phyloP scores from a whole-genome alignment of 2,888 invertebrate species.

The Poecilus cupreus region DNA sequence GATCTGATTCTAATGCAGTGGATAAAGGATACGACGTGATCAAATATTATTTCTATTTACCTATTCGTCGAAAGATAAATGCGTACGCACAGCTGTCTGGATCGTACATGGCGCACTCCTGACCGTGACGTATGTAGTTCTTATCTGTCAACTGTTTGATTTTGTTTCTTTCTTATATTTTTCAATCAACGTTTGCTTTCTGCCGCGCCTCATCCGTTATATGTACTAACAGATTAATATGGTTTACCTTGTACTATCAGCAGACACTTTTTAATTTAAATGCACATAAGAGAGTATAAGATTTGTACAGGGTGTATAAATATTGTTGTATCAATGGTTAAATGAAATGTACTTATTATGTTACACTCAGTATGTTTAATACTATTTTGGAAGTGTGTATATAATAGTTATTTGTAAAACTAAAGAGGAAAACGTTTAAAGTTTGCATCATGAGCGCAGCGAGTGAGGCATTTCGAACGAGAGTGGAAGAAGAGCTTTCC shows the following conservation, averaged over 20 bases:
- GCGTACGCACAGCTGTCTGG: constrained; percentile 41
- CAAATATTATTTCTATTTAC: constrained; percentile 20
- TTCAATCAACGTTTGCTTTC: constrained; percentile 38
- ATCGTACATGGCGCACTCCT: constrained; percentile 3
- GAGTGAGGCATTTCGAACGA: too few species aligned
- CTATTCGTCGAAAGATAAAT: constrained; percentile 36
- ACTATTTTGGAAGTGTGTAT: too few species aligned
- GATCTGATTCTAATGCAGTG: constrained; percentile 26
- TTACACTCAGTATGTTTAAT: too few species aligned
- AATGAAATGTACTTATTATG: too few species aligned
- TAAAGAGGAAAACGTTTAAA: too few species aligned
- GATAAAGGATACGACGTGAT: constrained; percentile 41
- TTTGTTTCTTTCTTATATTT: background rate
- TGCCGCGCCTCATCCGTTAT: constrained; percentile 21
- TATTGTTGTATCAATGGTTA: too few species aligned
- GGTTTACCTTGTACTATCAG: background rate
- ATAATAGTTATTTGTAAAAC: too few species aligned
- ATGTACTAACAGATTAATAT: constrained; percentile 8
- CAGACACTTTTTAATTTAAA: background rate
- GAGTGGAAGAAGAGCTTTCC: too few species aligned
- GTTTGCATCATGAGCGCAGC: too few species aligned
- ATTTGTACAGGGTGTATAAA: too few species aligned
- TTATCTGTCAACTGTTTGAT: too few species aligned
- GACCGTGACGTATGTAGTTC: constrained; percentile 21
- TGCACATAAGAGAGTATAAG: too few species aligned